Conservation (phyloP, 2,797 vertebrate species). For the Scolopax rusticola region DNA sequence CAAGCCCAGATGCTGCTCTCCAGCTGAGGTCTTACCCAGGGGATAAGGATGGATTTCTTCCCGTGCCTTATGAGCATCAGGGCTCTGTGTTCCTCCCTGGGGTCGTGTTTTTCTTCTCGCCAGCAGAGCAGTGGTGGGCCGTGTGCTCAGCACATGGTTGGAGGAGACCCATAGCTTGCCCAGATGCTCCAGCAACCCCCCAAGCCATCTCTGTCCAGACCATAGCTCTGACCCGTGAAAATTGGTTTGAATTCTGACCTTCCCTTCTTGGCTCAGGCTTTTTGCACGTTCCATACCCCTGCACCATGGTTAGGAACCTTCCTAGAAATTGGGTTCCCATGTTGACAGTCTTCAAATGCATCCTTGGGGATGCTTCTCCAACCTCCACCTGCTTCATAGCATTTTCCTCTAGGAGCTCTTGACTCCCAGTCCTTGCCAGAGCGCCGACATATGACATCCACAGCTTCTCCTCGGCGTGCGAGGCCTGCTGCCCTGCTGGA, state of each 20-base stretch:
- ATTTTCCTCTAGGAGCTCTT: fast-evolving
- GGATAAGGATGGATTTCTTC: background rate
- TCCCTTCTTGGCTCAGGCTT: background rate
- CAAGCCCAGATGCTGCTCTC: background rate
- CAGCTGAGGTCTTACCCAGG: fast-evolving
- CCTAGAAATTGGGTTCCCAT: fast-evolving
- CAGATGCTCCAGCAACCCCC: background rate
- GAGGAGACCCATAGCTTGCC: background rate
- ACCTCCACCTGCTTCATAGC: background rate
- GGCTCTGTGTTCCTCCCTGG: fast-evolving
- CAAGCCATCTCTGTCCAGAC: background rate
- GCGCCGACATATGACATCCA: background rate
- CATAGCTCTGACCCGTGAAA: fast-evolving
- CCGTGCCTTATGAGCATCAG: fast-evolving
- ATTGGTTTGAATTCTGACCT: fast-evolving
- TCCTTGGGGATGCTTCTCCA: background rate
- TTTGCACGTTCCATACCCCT: fast-evolving
- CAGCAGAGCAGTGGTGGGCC: background rate
- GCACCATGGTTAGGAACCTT: too few species aligned
- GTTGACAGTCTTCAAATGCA: fast-evolving
- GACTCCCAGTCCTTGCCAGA: background rate
- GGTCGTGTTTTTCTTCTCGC: fast-evolving
- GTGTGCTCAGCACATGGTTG: background rate
- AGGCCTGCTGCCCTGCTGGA: background rate
- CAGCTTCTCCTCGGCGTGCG: background rate